Evolutionary conservation across 2,113 vertebrate species (phyloP), one percentile per base, ranked within the genome.

Genomic region (Indri indri): DNA sequence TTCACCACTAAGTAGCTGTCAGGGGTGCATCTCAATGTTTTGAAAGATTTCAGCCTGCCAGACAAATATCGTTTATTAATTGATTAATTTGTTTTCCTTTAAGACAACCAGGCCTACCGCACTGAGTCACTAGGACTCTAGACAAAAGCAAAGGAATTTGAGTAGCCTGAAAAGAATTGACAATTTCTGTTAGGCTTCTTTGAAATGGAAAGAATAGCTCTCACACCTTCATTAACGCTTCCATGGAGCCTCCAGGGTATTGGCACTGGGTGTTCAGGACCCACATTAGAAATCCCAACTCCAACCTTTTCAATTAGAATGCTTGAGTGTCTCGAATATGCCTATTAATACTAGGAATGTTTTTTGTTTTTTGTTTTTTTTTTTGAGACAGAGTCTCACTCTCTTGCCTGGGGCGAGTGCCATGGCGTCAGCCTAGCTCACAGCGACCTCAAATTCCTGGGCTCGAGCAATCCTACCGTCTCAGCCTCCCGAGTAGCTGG

Each of bases 21-120:
- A 40, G 25, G 68, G 27, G n/a, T 30, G 4, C 40, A 30, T 52
- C 79, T 81, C 71, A 73, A 42, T 14, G 91, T 50, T 90, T 91
- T 16, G 5, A 86, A 79, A 92, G 88, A 71, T 63, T 94, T 92
- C 50, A 94, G 45, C 84, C 80, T 90, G 63, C 76, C 45, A 76
- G 66, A 81, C 30, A 90, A 90, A 73, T 77, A 91, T 63, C 65
- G 37, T 71, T 92, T 45, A 70, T 87, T 83, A 77, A 85, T 85
- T 54, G 11, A 42, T 61, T 76, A 66, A 65, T 77, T 85, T 23
- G 3, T 65, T 96, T 71, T 80, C 22, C 61, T 52, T 61, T 70
- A 93, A 95, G 93, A 89, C 61, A 86, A 9, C 30, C 59, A 66
- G 45, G 34, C 20, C 54, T 52, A 18, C 18, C 45, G n/a, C 20